Conservation (phyloP, 2,797 vertebrate genomes). For the Neopelma chrysocephalum region DNA sequence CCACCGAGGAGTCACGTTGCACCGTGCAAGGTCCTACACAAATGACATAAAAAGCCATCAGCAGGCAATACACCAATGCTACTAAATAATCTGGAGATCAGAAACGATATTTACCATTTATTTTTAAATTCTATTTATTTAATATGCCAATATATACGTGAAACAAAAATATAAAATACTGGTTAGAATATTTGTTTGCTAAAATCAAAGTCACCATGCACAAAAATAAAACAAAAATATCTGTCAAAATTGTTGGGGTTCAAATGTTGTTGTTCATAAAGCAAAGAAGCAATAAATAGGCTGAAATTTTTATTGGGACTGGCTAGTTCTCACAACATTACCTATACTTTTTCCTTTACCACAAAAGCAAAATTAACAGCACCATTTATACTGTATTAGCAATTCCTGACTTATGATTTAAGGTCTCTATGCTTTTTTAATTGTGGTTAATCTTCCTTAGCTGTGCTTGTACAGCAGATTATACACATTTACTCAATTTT, state of each 20-base stretch:
- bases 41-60: not conserved
- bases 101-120: not conserved
- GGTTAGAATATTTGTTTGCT: not conserved
- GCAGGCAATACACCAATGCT: not conserved
- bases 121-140: not conserved
- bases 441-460: not conserved
- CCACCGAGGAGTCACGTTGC: accelerated
- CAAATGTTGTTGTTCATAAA: not conserved
- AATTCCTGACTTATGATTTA: not conserved
- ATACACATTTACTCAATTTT: not conserved
- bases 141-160: not conserved
- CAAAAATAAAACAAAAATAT: not conserved
- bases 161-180: not conserved
- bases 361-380: not conserved
- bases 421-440: not conserved
- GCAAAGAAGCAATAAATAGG: not conserved
- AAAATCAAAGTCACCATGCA: not conserved
- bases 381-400: not conserved
- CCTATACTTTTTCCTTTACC: not conserved
- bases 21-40: not conserved
- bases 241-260: not conserved
- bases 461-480: not conserved
- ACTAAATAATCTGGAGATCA: not conserved
- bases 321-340: not conserved
- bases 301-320: not conserved